Evolutionary conservation across 2,113 vertebrate genomes (phyloP).

Genomic region (Strix aluco): DNA sequence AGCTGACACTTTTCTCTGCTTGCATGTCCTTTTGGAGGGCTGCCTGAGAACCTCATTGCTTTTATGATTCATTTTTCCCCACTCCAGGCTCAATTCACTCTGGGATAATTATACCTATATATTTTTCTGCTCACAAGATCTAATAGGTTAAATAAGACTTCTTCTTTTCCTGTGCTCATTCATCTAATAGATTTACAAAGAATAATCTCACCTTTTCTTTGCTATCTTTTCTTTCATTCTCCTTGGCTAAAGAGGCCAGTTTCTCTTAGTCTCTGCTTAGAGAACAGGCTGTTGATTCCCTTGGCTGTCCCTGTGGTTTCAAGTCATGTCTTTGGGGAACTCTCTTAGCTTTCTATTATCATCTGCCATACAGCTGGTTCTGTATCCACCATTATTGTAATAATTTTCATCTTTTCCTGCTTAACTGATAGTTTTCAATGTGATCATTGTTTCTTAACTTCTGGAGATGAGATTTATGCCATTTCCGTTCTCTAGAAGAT

Average conservation of each 20-base stretch:
- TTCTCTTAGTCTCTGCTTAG: not conserved
- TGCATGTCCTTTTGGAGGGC: not conserved
- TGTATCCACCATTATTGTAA: not conserved
- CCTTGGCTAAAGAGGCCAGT: not conserved
- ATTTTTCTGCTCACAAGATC: not conserved
- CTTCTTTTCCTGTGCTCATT: not conserved
- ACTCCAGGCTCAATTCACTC: not conserved
- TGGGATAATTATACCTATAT: not conserved
- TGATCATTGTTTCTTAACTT: not conserved
- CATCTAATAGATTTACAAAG: not conserved
- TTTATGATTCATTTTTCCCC: not conserved
- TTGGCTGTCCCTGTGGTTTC: not conserved
- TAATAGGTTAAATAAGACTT: not conserved
- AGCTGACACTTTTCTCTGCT: not conserved
- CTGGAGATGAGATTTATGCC: not conserved
- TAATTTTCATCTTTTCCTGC: not conserved
- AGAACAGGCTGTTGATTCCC: not conserved
- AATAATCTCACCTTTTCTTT: not conserved
- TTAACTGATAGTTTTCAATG: not conserved
- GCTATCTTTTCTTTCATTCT: not conserved
- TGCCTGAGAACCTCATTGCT: not conserved
- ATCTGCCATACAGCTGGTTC: not conserved
- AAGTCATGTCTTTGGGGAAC: not conserved
- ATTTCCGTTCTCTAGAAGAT: not conserved
- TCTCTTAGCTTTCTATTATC: not conserved